These are phyloP conservation scores for Raphicerus campestris DNA, from an alignment of 2,113 vertebrate species.

Conservation along the genomic window DNA sequence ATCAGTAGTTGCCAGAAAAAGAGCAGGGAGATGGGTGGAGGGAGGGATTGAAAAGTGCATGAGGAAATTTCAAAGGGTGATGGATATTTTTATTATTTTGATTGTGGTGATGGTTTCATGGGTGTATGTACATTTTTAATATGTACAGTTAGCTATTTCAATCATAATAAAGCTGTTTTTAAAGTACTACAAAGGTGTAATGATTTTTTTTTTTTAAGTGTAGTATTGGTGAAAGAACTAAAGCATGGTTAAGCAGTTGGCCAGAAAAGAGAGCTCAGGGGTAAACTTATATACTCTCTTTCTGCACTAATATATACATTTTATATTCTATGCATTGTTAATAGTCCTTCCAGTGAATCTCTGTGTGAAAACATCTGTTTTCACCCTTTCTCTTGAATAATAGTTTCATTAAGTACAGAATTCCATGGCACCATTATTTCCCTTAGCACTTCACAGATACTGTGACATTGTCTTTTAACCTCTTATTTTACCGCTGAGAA, in stretches of 20 bases:
- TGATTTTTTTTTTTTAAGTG: neutral
- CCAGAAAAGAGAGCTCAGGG: neutral
- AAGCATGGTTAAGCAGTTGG: neutral
- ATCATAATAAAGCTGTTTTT: neutral
- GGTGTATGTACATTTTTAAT: neutral
- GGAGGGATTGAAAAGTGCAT: neutral
- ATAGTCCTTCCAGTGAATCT: neutral
- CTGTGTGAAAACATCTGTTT: neutral
- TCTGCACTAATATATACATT: too few relatives aligned
- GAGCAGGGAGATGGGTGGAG: neutral
- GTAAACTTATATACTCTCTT: neutral
- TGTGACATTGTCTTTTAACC: neutral
- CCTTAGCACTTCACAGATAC: neutral
- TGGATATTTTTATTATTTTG: neutral
- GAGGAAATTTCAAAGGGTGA: neutral
- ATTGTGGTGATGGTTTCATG: neutral
- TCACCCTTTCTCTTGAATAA: neutral
- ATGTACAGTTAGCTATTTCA: neutral
- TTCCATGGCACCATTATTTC: neutral
- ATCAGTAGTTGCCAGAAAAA: neutral
- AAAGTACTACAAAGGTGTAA: neutral
- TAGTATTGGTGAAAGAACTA: neutral
- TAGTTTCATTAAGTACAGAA: neutral
- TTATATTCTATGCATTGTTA: neutral
- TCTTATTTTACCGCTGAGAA: neutral